Evolutionary conservation across 2,888 invertebrate genomes (phyloP), one percentile per base, ranked within the genome.

Genomic region (Julus scanicus): DNA sequence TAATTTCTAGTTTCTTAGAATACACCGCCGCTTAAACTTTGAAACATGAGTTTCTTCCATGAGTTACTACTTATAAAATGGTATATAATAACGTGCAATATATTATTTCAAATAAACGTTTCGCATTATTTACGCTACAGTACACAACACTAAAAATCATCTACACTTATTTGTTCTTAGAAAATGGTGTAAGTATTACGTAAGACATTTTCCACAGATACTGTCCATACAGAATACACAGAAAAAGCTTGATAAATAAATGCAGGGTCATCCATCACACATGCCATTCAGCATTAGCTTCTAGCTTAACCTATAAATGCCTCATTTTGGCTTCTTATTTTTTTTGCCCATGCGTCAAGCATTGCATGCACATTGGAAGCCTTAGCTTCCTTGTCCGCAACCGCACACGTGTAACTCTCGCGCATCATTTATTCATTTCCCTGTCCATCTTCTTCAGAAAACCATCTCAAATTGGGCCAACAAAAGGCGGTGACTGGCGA

Each of bases 231-330:
- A 29, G 29, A 29, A 29, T 29, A 29, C 29, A 44, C 44, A 53
- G 80, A 29, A 13, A 29, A 39, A 13, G 5, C 11, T 29, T 15
- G 80, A 37, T 37, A 80, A 80, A 80, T 80, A 80, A 37, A 39
- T 39, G 80, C 80, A 37, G 37, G 80, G 80, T 80, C 80, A 80
- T 80, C 37, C 80, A 80, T 80, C 80, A 80, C 37, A 3, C 29
- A 37, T 80, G 80, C 29, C 80, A 80, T 80, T 80, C 80, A 80
- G 37, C 80, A 80, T 80, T 80, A 80, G 80, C 80, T 80, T 80
- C 29, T 37, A 80, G 80, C 80, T 80, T 80, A 80, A 80, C 80
- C 80, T 39, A 80, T 80, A 80, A 80, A 80, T 80, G 80, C 80
- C 37, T 80, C 80, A 80, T 80, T 80, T 80, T 80, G 80, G 80